These are phyloP conservation scores for Motacilla alba DNA, from an alignment of 2,113 vertebrate species.

Conservation along the genomic window DNA sequence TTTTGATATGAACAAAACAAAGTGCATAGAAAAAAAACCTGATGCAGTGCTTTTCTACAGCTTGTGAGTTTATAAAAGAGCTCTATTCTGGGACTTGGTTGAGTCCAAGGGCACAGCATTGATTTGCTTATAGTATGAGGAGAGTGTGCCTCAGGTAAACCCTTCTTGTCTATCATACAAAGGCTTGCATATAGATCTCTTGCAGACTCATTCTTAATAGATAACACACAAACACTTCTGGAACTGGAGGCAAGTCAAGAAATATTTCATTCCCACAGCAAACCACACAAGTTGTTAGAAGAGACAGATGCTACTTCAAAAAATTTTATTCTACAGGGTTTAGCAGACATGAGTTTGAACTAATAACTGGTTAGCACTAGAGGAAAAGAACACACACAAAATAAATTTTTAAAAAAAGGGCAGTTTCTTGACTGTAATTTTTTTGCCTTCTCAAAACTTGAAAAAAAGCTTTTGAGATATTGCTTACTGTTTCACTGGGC, in stretches of 20 bases:
- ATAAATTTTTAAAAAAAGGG: no score
- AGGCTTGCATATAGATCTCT: not conserved
- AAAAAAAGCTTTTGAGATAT: not conserved
- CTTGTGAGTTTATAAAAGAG: conserved; percentile 24
- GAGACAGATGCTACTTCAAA: conserved; percentile 21
- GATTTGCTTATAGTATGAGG: not conserved
- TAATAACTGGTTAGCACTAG: not conserved
- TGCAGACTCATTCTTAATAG: conserved; percentile 14
- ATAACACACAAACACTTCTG: not conserved
- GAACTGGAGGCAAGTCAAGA: not conserved
- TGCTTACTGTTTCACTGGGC: not conserved
- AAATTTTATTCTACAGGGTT: not conserved
- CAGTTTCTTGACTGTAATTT: not conserved
- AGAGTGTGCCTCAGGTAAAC: not conserved
- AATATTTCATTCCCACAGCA: conserved; percentile 11
- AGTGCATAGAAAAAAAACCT: not conserved
- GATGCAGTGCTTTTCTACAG: not conserved
- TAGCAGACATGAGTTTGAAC: not conserved
- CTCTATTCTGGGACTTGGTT: not conserved
- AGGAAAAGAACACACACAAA: not conserved
- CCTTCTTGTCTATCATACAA: not conserved
- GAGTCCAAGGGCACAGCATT: not conserved
- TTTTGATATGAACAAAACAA: not conserved
- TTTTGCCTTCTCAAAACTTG: not conserved
- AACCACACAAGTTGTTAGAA: not conserved